A percentile compares a stretch with the other conserved stretches of the same genome.
phyloP scores from a whole-genome alignment of 2,113 vertebrate species.

The Camelus bactrianus region DNA sequence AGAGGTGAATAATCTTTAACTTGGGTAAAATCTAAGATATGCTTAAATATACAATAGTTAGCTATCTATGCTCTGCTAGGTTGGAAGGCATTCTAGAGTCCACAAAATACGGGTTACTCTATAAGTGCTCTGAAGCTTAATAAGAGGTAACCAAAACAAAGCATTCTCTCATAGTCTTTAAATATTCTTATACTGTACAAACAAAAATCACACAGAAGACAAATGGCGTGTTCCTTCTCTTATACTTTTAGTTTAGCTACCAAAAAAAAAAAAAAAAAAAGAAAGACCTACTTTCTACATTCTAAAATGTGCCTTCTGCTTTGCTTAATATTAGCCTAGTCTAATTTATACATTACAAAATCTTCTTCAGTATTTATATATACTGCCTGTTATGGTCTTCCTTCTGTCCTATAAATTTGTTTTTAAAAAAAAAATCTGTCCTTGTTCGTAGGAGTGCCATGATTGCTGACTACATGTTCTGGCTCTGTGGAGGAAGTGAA shows the following conservation, averaged over 20 bases:
- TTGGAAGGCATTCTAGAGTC: slow-evolving; percentile 64
- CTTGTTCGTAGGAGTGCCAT: slow-evolving; percentile 88
- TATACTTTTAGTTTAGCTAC: slow-evolving; percentile 46
- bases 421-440: slow-evolving; percentile 76
- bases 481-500: slow-evolving; percentile 86
- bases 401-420: background rate
- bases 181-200: slow-evolving; percentile 74
- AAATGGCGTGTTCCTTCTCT: background rate
- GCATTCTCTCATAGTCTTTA: slow-evolving; percentile 48
- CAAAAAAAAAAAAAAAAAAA: background rate
- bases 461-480: slow-evolving; percentile 93
- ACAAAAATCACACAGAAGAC: slow-evolving; percentile 50
- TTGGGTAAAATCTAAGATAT: slow-evolving; percentile 66
- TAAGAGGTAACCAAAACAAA: slow-evolving; percentile 61
- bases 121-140: slow-evolving; percentile 55
- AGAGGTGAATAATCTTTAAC: slow-evolving; percentile 77
- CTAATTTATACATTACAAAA: slow-evolving; percentile 46
- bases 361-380: background rate
- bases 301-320: background rate
- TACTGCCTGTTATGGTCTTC: background rate
- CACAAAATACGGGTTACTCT: slow-evolving; percentile 29
- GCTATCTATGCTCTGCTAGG: background rate
- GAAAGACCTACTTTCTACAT: background rate
- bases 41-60: slow-evolving; percentile 17
- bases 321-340: slow-evolving; percentile 57